These are phyloP conservation scores for Limnodromus scolopaceus DNA, from an alignment of 2,797 vertebrate species.

Conservation along the genomic window DNA sequence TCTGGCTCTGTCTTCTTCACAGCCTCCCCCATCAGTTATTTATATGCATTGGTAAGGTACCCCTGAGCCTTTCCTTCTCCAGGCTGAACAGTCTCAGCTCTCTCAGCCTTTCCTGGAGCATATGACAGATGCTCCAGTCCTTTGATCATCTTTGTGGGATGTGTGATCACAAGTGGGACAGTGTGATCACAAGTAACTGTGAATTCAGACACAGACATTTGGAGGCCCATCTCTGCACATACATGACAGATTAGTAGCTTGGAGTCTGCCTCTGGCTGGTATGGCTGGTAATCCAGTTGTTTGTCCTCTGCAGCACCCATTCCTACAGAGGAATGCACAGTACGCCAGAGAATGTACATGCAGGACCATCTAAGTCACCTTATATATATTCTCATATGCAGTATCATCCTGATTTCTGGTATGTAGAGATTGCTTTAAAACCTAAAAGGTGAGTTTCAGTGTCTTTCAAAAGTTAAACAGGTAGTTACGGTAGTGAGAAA, in stretches of 20 bases:
- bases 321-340: neutral
- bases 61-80: neutral
- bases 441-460: neutral
- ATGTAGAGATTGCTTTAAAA: neutral
- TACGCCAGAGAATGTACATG: neutral
- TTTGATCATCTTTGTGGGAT: neutral
- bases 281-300: neutral
- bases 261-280: neutral
- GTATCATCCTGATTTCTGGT: neutral
- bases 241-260: neutral
- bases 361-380: neutral
- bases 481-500: neutral
- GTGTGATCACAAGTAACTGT: neutral
- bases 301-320: neutral
- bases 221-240: neutral
- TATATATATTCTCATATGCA: neutral
- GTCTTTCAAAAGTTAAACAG: neutral
- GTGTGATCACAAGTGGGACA: constrained; percentile 4
- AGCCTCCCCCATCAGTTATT: neutral
- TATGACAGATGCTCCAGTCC: neutral
- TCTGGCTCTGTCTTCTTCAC: neutral
- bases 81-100: neutral
- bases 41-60: neutral
- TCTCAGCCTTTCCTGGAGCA: neutral
- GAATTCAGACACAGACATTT: neutral